phyloP scores from a whole-genome alignment of 2,888 invertebrate species.

The Drosophila hamatofila region DNA sequence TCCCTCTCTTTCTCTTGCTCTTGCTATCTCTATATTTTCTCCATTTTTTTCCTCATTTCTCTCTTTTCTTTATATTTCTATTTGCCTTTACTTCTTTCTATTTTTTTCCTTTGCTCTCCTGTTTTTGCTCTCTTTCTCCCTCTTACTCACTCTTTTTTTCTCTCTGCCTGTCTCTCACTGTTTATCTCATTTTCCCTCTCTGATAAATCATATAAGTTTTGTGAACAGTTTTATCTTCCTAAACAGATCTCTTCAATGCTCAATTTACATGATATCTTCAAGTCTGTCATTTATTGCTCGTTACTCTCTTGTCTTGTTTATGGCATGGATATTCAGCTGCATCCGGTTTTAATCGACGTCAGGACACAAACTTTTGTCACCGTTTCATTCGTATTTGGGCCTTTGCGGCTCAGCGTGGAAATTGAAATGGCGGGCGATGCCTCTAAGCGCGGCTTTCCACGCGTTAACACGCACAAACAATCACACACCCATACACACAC shows the following conservation, averaged over 20 bases:
- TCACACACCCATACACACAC: conserved; percentile 10
- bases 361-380: conserved; percentile 52
- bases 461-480: conserved; percentile 63
- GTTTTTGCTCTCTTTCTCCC: no score
- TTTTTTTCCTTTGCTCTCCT: no score
- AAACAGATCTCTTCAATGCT: neutral
- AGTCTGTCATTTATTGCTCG: neutral
- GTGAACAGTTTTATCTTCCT: no score
- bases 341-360: conserved; percentile 37
- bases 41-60: no score
- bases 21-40: no score
- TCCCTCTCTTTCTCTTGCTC: no score
- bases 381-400: conserved; percentile 26
- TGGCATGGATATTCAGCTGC: conserved; percentile 19
- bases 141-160: no score
- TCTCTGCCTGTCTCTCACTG: no score
- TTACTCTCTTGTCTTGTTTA: neutral
- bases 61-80: no score
- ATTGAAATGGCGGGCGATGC: conserved; percentile 60
- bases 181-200: neutral
- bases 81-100: no score
- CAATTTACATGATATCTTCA: neutral
- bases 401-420: conserved; percentile 39
- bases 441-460: conserved; percentile 72
- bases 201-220: no score